Evolutionary conservation across 2,888 invertebrate species (phyloP), one percentile per base, ranked within the genome.

Genomic region (Endotricha flammealis): DNA sequence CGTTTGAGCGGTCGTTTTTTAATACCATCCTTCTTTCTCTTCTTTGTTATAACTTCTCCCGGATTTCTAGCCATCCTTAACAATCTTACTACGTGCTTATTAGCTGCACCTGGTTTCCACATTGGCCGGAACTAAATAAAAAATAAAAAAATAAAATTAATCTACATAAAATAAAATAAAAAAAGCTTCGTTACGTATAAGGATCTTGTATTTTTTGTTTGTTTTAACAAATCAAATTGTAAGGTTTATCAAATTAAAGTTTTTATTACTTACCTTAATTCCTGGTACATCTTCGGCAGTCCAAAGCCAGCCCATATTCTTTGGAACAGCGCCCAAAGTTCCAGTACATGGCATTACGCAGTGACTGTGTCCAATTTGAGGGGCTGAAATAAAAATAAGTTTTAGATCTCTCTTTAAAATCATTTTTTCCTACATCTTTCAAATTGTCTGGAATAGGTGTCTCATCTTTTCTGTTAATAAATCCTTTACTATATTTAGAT

Each of bases 291-390:
- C 57, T 41, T 80, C 76, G 36, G 82, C 71, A 42, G 64, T 82
- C 87, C 87, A 87, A 12, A 85, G 53, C 87, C 87, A 87, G n/a
- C 87, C 87, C 85, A 86, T 87, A 17, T 46, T 41, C 44, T 73
- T 81, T n/a, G 86, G 87, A 13, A 87, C 85, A 38, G 50, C 43
- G 22, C 57, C 58, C 27, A 75, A 39, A 22, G 63, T 65, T 13
- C 79, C 81, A 7, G 59, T 61, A 52, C 80, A 78, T 20, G 80
- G 76, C 43, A 67, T 42, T 20, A 55, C 66, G 44, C 85, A 86
- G 42, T 63, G 58, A 44, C 68, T 69, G 58, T 86, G 85, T 39
- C 85, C 86, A 62, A 82, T 81, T 49, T 79, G 66, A 42, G 86
- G 80, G 29, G 86, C 86, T 86, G 50, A 17, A 69, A 66, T 13